Evolutionary conservation across 2,888 invertebrate species (phyloP).

Genomic region (Abrostola triplasia): DNA sequence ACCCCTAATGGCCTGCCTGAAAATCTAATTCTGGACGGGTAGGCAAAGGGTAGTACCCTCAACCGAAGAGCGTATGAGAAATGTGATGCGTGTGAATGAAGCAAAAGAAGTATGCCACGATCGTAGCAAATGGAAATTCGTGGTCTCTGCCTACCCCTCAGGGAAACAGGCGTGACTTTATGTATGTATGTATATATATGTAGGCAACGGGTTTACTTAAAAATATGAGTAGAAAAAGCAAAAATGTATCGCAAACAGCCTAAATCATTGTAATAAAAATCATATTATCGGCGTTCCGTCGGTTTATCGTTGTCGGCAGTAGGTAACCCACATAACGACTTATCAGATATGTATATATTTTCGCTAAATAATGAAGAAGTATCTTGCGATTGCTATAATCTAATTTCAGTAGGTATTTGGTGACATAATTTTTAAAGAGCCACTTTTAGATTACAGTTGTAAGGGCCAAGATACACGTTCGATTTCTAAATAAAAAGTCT

Average conservation of each 20-base stretch:
- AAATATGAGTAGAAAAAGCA: no score
- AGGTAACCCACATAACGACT: slow-evolving; percentile 49
- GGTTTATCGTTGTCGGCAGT: slow-evolving; percentile 53
- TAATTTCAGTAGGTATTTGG: slow-evolving; percentile 7
- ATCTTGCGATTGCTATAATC: slow-evolving; percentile 17
- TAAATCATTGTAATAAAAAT: slow-evolving; percentile 15
- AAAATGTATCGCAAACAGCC: neutral
- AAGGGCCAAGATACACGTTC: neutral
- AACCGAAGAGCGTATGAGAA: no score
- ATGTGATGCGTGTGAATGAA: no score
- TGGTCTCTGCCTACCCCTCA: no score
- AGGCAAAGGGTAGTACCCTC: no score
- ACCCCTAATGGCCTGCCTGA: no score
- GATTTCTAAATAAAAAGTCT: neutral
- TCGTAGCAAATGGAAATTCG: no score
- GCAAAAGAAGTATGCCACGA: no score
- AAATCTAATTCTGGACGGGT: no score
- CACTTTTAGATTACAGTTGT: neutral
- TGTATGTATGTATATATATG: no score
- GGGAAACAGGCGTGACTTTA: no score
- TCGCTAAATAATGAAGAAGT: slow-evolving; percentile 50
- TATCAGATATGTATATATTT: slow-evolving; percentile 56
- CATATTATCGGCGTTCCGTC: slow-evolving; percentile 45
- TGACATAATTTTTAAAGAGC: slow-evolving; percentile 18
- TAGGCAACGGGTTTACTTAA: no score